Conservation (phyloP, 2,797 vertebrate genomes). For the Echiichthys vipera region DNA sequence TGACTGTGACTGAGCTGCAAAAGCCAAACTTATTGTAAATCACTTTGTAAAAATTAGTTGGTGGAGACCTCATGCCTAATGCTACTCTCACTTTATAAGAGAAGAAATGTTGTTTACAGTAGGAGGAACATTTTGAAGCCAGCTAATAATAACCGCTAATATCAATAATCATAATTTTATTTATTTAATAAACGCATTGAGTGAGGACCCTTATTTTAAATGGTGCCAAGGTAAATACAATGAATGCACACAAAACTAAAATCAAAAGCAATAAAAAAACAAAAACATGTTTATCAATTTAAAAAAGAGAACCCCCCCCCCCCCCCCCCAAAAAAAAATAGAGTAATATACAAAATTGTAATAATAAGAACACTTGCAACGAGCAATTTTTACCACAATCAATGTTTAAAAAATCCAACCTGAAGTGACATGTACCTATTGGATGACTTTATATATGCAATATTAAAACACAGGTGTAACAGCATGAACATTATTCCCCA, state of each 20-base stretch:
- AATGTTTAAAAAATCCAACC: background rate
- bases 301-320: too few species aligned
- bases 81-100: constrained; percentile 8
- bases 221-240: too few species aligned
- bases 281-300: too few species aligned
- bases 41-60: background rate
- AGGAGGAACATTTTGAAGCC: background rate
- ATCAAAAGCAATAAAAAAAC: too few species aligned
- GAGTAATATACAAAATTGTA: background rate
- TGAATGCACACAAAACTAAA: too few species aligned
- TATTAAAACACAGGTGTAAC: background rate
- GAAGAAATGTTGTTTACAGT: background rate
- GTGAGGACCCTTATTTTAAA: too few species aligned
- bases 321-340: background rate
- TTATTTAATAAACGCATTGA: too few species aligned
- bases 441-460: background rate
- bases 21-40: constrained; percentile 9
- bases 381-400: background rate
- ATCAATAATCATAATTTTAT: too few species aligned
- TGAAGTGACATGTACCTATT: background rate
- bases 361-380: background rate
- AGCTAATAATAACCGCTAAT: background rate
- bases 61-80: background rate
- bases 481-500: constrained; percentile 1
- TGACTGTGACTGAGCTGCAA: constrained; percentile 32